Base-by-base conservation (phyloP, 1,140 invertebrate species). In the Micrasema longulum region DNA sequence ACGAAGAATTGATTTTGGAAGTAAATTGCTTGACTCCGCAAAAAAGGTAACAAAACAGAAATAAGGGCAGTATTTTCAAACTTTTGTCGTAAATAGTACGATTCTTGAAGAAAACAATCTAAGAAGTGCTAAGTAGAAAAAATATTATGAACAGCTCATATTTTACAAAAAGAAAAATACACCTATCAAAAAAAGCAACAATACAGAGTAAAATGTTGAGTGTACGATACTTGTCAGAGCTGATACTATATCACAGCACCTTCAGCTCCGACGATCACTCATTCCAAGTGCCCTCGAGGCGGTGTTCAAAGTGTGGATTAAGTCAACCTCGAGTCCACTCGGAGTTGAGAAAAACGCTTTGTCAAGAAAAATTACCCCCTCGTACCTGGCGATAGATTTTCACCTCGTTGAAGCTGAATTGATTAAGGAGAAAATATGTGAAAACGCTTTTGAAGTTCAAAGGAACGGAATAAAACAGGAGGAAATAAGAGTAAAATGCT, bases 361-460 rank as follows among this genome's bases (percentile, higher is more conserved):
- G 55, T 60, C 55, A 60, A 14, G 26, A 41, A 60, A 60, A 60
- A 60, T 60, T 60, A 23, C 35, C 55, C 55, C 14, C 35, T 11
- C 18, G 18, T 23, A 60, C 55, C 55, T 22, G 55, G 35, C 53
- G 35, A 41, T 23, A 41, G 55, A 60, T 60, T 60, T 60, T 38
- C 10, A 10, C 18, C 55, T 60, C 55, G n/a, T 60, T 14, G 55
- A 60, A n/a, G 22, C 55, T 43, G 55, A 60, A 60, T 60, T 60
- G 35, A 60, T 43, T 43, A 60, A 11, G 0, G 4, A 2, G 18
- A 35, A 43, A 23, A 68, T 22, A 23, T n/a, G n/a, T 55, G 38
- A 35, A n/a, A 20, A 18, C 57, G 67, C 57, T 69, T 20, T 7
- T 36, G 14, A 55, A 69, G 57, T 53, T 55, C 53, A 66, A 52